Evolutionary conservation across 2,797 vertebrate genomes (phyloP), one percentile per base, ranked within the genome.

Genomic region (Yasuhikotakia modesta): DNA sequence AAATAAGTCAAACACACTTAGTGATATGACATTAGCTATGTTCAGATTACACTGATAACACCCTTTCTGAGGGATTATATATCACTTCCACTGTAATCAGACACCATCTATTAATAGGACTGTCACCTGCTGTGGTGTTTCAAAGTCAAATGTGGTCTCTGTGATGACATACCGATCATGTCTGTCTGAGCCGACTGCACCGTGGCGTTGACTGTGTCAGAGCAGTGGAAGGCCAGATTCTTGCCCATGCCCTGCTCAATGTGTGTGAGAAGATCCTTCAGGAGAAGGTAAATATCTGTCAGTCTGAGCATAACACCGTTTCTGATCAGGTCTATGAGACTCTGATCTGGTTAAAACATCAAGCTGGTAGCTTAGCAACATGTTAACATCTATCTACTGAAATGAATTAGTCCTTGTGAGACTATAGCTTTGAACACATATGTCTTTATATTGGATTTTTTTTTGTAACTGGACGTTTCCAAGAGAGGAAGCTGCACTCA

Each of bases 221-320:
- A 95, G 81, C 98, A 99, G 67, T 96, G 96, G 85, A 94, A 96
- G 11, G 98, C 95, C 92, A 99, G 87, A 87, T 98, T 99, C 89
- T 92, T 98, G 63, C 97, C 97, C 95, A 99, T 95, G 19, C 97
- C 96, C 1, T 96, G 92, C 89, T 99, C 98, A 79, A 99, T 94
- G 1, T 99, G 96, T 57, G 88, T 86, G 81, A 98, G 95, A 80
- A 99, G 92, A 27, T 96, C 96, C 98, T 99, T 87, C 68, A 14
- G 19, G 79, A 43, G 11, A 27, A 22, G 2, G 0, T 48, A 52
- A 1, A 21, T 35, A 11, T 21, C 48, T 50, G 27, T 76, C 55
- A 57, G 45, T 50, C 7, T 19, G 46, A 46, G 22, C 0, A 17
- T 16, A 10, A 16, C n/a, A 53, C 13, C 14, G 45, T 19, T 30